Conservation (phyloP, 2,888 invertebrate species). For the Teleogryllus oceanicus region DNA sequence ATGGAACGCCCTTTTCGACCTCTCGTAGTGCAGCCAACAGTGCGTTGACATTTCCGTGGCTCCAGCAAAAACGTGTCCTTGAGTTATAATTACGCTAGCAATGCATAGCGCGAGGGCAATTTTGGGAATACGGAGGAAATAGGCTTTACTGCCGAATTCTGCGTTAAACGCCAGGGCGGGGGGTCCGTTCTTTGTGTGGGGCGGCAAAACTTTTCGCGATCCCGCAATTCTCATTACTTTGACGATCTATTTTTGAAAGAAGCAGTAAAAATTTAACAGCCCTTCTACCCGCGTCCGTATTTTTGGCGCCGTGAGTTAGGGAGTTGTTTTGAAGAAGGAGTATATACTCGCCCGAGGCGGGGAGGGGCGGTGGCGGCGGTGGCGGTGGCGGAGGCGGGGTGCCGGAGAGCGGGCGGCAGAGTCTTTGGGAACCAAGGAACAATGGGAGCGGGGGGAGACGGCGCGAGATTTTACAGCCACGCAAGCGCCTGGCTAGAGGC, state of each 20-base stretch:
- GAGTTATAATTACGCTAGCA: too few species aligned
- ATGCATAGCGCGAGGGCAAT: too few species aligned
- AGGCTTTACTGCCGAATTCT: neutral
- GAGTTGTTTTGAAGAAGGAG: neutral
- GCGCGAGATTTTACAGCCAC: too few species aligned
- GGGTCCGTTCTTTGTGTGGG: neutral
- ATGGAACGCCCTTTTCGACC: neutral
- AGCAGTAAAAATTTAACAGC: neutral
- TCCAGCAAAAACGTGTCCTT: too few species aligned
- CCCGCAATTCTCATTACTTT: constrained; percentile 8
- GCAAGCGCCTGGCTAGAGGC: too few species aligned
- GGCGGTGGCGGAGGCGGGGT: too few species aligned
- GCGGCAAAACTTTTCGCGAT: neutral
- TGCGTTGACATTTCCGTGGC: too few species aligned
- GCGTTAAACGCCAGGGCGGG: neutral
- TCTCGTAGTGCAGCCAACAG: too few species aligned
- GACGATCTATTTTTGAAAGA: neutral
- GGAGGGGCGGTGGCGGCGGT: too few species aligned
- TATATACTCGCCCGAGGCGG: neutral
- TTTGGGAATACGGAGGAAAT: neutral
- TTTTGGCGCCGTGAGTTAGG: neutral
- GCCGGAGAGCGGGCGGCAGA: too few species aligned
- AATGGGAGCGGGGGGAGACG: too few species aligned
- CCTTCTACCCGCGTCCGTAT: neutral
- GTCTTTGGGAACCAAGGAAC: too few species aligned